Conservation (phyloP, 1,140 invertebrate species). For the Trachymyrmex cornetzi region DNA sequence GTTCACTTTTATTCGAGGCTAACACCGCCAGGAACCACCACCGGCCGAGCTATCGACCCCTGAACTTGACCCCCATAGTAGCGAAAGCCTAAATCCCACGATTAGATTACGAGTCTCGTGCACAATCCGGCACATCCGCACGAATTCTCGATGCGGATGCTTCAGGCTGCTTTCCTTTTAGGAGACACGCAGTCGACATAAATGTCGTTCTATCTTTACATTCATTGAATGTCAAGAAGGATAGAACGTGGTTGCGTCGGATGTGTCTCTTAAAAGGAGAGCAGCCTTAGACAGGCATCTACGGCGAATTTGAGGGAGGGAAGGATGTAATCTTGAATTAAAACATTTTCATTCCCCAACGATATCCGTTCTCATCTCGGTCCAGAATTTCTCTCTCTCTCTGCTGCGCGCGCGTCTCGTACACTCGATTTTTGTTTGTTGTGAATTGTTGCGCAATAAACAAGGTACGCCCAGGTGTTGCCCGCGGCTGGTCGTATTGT, state of each 20-base stretch:
- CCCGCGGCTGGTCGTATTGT: conserved; percentile 47
- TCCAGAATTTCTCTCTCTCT: not conserved
- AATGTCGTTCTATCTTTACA: too few relatives aligned
- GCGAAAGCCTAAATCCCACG: conserved; percentile 35
- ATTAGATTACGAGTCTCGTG: not conserved
- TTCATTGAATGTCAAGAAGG: too few relatives aligned
- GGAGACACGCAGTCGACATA: too few relatives aligned
- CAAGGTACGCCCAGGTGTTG: conserved; percentile 52
- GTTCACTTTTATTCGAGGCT: conserved; percentile 76
- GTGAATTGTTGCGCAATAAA: conserved; percentile 55
- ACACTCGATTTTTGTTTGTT: conserved; percentile 17
- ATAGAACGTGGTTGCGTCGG: too few relatives aligned
- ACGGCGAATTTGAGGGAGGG: not conserved
- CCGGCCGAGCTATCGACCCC: conserved; percentile 70
- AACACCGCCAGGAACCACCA: conserved; percentile 33
- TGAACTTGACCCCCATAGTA: conserved; percentile 75
- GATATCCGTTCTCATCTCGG: not conserved
- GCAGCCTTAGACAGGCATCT: not conserved
- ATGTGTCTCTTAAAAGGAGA: too few relatives aligned
- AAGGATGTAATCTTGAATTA: not conserved
- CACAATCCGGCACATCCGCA: too few relatives aligned
- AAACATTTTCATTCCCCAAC: not conserved
- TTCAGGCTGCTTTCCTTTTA: too few relatives aligned
- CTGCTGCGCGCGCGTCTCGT: not conserved
- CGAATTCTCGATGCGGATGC: not conserved